These are phyloP conservation scores for Capra hircus DNA, from an alignment of 2,113 vertebrate species.

Conservation along the genomic window DNA sequence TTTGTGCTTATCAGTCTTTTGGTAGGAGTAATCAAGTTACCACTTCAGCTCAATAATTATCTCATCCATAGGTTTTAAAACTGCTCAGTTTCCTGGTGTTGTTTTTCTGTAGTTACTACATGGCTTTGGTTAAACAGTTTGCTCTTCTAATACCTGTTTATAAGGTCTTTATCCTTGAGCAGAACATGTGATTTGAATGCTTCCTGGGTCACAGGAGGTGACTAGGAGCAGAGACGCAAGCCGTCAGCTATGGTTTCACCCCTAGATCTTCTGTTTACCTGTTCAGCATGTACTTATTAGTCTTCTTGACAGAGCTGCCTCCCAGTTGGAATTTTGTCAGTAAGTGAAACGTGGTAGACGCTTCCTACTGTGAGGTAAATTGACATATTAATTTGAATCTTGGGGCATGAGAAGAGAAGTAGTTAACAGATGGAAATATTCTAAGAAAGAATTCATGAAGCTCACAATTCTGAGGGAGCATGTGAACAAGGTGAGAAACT, in stretches of 20 bases:
- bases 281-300: background rate
- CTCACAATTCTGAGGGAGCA: background rate
- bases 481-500: background rate
- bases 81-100: background rate
- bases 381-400: background rate
- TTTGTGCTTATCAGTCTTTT: background rate
- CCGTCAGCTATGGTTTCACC: background rate
- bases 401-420: background rate
- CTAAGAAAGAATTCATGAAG: background rate
- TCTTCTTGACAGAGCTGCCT: background rate
- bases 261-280: background rate
- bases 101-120: background rate
- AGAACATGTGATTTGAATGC: background rate
- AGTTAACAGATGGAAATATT: background rate
- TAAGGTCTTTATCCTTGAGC: slow-evolving; percentile 7
- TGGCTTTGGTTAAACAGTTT: background rate
- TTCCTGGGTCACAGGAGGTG: background rate
- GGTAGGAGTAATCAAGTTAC: background rate
- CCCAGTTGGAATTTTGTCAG: background rate
- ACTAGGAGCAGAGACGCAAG: background rate
- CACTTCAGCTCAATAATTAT: background rate
- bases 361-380: background rate
- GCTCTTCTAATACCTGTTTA: background rate
- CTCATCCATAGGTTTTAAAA: background rate
- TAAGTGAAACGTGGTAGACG: background rate